Evolutionary conservation across 2,797 vertebrate genomes (phyloP).

Genomic region (Pygocentrus nattereri): DNA sequence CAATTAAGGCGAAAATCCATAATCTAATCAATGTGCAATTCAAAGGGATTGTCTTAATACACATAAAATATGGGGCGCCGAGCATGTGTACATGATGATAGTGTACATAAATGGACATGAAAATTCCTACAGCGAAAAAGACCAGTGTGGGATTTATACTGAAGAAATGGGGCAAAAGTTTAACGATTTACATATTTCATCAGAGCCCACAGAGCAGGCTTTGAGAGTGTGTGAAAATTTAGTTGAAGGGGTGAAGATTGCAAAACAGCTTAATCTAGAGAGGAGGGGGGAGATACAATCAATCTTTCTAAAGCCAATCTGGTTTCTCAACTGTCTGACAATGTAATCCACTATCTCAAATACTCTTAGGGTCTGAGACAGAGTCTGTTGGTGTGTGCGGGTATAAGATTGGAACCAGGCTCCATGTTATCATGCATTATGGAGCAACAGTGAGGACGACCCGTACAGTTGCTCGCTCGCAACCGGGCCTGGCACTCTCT

Average conservation of each 20-base stretch:
- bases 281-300: conserved; percentile 35
- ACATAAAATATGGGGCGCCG: conserved; percentile 78
- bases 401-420: conserved; percentile 26
- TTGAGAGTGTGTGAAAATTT: conserved; percentile 62
- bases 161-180: conserved; percentile 74
- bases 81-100: conserved; percentile 55
- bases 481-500: conserved; percentile 63
- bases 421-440: conserved; percentile 15
- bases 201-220: conserved; percentile 68
- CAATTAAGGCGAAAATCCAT: conserved; percentile 85
- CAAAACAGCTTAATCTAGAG: conserved; percentile 54
- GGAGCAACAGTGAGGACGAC: conserved; percentile 39
- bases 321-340: conserved; percentile 52
- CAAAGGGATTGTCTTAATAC: conserved; percentile 83
- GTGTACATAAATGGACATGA: conserved; percentile 68
- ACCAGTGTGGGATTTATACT: conserved; percentile 76
- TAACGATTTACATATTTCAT: conserved; percentile 83
- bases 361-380: conserved; percentile 45
- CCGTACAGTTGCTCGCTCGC: conserved; percentile 34
- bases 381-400: conserved; percentile 16
- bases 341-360: conserved; percentile 61
- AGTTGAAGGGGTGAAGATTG: conserved; percentile 48
- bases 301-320: conserved; percentile 54
- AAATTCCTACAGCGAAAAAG: conserved; percentile 73
- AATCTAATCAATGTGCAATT: conserved; percentile 84